Evolutionary conservation across 2,797 vertebrate genomes (phyloP).

Genomic region (Danio albolineatus): DNA sequence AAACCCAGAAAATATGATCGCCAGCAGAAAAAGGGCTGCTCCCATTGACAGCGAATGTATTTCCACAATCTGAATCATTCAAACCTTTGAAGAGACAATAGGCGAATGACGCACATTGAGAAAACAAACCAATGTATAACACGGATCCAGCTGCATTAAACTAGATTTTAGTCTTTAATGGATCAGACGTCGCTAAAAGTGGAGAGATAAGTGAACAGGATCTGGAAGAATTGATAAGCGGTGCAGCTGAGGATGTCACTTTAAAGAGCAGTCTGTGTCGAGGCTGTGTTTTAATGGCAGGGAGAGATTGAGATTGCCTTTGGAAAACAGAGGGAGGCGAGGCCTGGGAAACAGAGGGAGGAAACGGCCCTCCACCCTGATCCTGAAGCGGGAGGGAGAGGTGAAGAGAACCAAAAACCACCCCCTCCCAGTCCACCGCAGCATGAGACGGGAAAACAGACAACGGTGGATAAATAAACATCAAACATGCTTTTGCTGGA

Average conservation of each 20-base stretch:
- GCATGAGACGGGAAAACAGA: conserved; percentile 34
- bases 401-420: conserved; percentile 73
- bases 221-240: conserved; percentile 6
- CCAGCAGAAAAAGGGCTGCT: conserved; percentile 29
- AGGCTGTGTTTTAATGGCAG: conserved; percentile 42
- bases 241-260: conserved; percentile 43
- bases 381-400: conserved; percentile 64
- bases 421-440: conserved; percentile 67
- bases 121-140: conserved; percentile 39
- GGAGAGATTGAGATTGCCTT: conserved; percentile 38
- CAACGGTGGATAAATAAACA: conserved; percentile 6
- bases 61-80: conserved; percentile 35
- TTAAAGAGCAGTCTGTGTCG: conserved; percentile 31
- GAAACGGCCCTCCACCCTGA: conserved; percentile 81
- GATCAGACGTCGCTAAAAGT: conserved; percentile 38
- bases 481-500: neutral
- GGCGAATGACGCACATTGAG: conserved; percentile 45
- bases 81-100: conserved; percentile 41
- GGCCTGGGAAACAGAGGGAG: conserved; percentile 79
- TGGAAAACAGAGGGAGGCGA: conserved; percentile 45
- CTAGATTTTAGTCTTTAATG: conserved; percentile 53
- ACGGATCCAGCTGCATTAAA: conserved; percentile 48
- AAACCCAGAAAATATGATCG: conserved; percentile 12
- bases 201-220: conserved; percentile 5
- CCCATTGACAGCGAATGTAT: conserved; percentile 1